Conservation (phyloP, 2,113 vertebrate species). For the Sebastes fasciatus region DNA sequence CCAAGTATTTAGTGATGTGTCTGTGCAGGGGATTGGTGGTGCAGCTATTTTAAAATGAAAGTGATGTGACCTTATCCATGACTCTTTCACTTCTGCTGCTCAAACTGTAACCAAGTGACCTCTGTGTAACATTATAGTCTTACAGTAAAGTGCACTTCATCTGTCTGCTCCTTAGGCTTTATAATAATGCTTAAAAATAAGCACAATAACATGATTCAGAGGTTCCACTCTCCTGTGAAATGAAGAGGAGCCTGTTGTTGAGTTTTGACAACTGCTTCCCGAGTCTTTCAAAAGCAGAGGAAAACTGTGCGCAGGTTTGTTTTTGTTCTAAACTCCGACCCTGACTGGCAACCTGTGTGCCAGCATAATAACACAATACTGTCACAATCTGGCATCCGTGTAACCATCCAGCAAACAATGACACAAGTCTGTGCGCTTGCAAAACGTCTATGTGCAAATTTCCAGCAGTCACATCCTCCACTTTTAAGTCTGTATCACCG, state of each 20-base stretch:
- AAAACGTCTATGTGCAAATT: conserved; percentile 73
- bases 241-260: conserved; percentile 35
- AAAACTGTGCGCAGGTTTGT: too few relatives aligned
- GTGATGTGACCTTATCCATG: conserved; percentile 21
- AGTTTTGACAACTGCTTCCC: conserved; percentile 31
- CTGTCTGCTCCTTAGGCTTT: conserved; percentile 58
- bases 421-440: conserved; percentile 22
- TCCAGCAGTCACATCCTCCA: conserved; percentile 50
- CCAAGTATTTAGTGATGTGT: conserved; percentile 32
- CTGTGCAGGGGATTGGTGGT: conserved; percentile 49
- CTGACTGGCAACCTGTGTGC: conserved; percentile 33
- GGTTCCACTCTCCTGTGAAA: conserved; percentile 54
- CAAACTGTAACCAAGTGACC: conserved; percentile 40
- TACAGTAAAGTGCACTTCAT: conserved; percentile 87
- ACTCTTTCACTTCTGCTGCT: conserved; percentile 39
- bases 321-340: conserved; percentile 1
- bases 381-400: background rate
- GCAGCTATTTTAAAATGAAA: conserved; percentile 26
- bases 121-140: conserved; percentile 43
- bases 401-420: conserved; percentile 33
- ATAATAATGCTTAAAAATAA: conserved; percentile 79
- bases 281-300: conserved; percentile 40
- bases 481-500: conserved; percentile 7
- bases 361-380: conserved; percentile 23
- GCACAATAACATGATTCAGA: conserved; percentile 63